Evolutionary conservation across 2,888 invertebrate species (phyloP).

Genomic region (Uloborus plumipes): DNA sequence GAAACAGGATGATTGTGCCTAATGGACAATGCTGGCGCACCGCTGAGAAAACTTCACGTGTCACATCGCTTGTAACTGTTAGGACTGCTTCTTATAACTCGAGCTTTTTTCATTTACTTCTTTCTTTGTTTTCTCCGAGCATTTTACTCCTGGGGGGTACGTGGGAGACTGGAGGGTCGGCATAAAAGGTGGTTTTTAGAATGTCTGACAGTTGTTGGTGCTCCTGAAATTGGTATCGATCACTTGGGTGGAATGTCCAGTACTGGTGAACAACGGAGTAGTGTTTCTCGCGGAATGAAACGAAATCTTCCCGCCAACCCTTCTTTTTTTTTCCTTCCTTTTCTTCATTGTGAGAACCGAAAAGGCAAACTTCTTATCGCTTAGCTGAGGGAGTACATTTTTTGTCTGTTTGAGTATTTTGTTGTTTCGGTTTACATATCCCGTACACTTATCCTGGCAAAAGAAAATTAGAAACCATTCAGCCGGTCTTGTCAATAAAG

Average conservation of each 20-base stretch:
- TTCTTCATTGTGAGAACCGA: background rate
- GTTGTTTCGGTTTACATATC: constrained; percentile 58
- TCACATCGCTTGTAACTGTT: constrained; percentile 61
- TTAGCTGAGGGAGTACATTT: constrained; percentile 15
- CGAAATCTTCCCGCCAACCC: background rate
- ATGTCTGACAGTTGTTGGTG: constrained; percentile 55
- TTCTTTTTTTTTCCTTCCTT: background rate
- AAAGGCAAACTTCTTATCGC: background rate
- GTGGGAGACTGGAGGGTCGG: constrained; percentile 24
- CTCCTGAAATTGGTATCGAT: constrained; percentile 60
- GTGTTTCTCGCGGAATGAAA: background rate
- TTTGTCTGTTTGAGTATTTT: background rate
- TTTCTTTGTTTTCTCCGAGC: constrained; percentile 8
- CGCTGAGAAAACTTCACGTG: constrained; percentile 61
- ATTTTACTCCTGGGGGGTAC: constrained; percentile 27
- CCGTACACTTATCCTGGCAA: constrained; percentile 22
- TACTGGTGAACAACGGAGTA: constrained; percentile 22
- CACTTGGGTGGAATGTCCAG: constrained; percentile 32
- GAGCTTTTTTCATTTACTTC: no score
- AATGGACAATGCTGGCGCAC: constrained; percentile 55
- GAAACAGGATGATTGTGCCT: constrained; percentile 59
- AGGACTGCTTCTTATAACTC: constrained; percentile 56
- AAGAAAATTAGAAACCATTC: constrained; percentile 60
- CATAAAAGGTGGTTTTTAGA: constrained; percentile 43
- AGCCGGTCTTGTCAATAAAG: constrained; percentile 49